Conservation (phyloP, 2,888 invertebrate species). For the Incurvaria masculella region DNA sequence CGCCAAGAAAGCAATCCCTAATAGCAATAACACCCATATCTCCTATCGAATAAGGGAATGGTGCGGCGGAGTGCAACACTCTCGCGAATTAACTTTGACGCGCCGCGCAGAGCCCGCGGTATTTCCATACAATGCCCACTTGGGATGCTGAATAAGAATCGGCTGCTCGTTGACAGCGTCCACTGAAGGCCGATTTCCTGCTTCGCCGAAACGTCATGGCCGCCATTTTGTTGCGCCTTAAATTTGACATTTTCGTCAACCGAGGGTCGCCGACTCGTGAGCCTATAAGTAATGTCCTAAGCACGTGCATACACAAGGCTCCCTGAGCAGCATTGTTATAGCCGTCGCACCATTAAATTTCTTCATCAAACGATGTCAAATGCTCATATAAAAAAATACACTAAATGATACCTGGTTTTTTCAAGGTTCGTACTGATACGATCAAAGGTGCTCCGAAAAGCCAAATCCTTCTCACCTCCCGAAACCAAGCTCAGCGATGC, state of each 20-base stretch:
- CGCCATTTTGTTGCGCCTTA: slow-evolving; percentile 43
- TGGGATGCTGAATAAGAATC: slow-evolving; percentile 29
- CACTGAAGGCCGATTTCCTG: slow-evolving; percentile 36
- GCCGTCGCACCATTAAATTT: too few species aligned
- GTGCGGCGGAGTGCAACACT: slow-evolving; percentile 21
- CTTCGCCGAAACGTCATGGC: slow-evolving; percentile 35
- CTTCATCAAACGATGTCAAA: too few species aligned
- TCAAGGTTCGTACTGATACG: too few species aligned
- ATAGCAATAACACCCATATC: slow-evolving; percentile 54
- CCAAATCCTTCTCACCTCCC: too few species aligned
- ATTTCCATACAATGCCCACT: slow-evolving; percentile 56
- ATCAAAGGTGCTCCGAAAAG: too few species aligned
- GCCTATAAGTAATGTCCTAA: too few species aligned
- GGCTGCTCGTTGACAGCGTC: background rate
- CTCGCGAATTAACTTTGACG: slow-evolving; percentile 21
- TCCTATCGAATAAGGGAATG: slow-evolving; percentile 47
- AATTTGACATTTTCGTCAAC: background rate
- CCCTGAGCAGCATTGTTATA: too few species aligned
- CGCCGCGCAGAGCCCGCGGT: slow-evolving; percentile 21
- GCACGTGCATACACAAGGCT: too few species aligned
- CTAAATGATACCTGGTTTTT: too few species aligned
- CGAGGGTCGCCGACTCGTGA: too few species aligned
- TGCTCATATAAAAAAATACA: too few species aligned
- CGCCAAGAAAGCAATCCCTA: slow-evolving; percentile 38
- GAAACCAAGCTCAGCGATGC: too few species aligned